Evolutionary conservation across 2,113 vertebrate species (phyloP).

Genomic region (Hystrix cristata): DNA sequence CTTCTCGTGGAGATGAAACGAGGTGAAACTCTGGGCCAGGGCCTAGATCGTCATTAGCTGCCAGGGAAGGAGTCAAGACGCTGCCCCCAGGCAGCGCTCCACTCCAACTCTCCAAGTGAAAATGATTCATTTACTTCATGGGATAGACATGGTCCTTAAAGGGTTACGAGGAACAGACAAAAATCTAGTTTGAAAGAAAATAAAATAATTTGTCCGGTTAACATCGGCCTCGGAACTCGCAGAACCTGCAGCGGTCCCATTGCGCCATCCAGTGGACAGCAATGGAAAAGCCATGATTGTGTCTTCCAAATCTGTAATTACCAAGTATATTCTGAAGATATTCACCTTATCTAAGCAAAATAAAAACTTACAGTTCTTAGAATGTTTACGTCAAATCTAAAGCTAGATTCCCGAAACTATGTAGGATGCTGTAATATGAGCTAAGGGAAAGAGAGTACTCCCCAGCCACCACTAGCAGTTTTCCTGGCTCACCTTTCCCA

Average conservation of each 20-base stretch:
- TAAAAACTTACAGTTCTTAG: background rate
- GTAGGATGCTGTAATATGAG: background rate
- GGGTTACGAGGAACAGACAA: background rate
- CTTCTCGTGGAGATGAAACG: background rate
- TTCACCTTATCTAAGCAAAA: background rate
- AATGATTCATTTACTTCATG: background rate
- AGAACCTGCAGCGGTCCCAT: background rate
- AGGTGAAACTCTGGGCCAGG: background rate
- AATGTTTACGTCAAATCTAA: background rate
- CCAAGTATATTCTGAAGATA: background rate
- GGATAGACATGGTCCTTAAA: background rate
- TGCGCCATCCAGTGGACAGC: slow-evolving; percentile 30
- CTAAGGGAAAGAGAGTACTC: background rate
- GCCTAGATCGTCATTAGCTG: background rate
- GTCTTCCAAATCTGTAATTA: background rate
- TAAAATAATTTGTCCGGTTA: background rate
- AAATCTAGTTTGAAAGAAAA: background rate
- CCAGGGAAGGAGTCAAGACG: rapidly evolving
- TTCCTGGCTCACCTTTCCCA: background rate
- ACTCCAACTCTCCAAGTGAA: background rate
- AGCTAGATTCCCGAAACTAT: background rate
- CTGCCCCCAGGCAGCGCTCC: background rate
- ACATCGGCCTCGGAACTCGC: rapidly evolving
- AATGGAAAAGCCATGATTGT: background rate
- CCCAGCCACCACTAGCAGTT: background rate